Base-by-base conservation (phyloP, 2,888 invertebrate species). In the Chrysolina oricalcia region DNA sequence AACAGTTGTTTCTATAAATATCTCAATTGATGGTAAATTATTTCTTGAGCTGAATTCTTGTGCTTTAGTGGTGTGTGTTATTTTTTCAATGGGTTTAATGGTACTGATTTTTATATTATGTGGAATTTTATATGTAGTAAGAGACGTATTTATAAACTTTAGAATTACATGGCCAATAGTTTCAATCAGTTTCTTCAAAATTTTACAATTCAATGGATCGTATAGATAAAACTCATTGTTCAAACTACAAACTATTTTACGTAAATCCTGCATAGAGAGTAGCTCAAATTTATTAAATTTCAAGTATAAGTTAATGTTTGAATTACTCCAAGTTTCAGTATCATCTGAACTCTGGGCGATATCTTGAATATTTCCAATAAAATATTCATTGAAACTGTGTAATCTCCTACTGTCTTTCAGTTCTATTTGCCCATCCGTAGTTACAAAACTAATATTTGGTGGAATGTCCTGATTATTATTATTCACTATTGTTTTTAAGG, bases 171-270 rank as follows among this genome's bases (percentile, higher is more conserved):
- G 56, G 41, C 62, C 63, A 70, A 70, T 63, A n/a, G 63, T 70
- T 70, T 70, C 63, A 63, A 63, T 63, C 23, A 70, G 63, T 70
- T 70, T 63, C 48, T 63, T 62, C 27, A 70, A n/a, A 43, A 70
- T 70, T 70, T 59, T 70, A n/a, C 62, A 70, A 8, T 70, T 27
- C 5, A 5, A 27, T 27, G 27, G 2, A 27, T 27, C 27, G 5
- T 27, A 27, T 69, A 56, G 68, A 35, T 56, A 69, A 56, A 69
- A 69, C 56, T 69, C 41, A 69, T 69, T 69, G 56, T 69, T 56
- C 5, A 69, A 56, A 19, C 66, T 46, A 21, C 46, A 15, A 8
- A 66, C 66, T 23, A 66, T 66, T 46, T 66, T 46, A 43, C 66
- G 48, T 46, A 46, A 19, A 46, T 19, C 66, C 46, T 46, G 66